Base-by-base conservation (phyloP, 2,113 vertebrate genomes). In the Nothobranchius kuhntae region DNA sequence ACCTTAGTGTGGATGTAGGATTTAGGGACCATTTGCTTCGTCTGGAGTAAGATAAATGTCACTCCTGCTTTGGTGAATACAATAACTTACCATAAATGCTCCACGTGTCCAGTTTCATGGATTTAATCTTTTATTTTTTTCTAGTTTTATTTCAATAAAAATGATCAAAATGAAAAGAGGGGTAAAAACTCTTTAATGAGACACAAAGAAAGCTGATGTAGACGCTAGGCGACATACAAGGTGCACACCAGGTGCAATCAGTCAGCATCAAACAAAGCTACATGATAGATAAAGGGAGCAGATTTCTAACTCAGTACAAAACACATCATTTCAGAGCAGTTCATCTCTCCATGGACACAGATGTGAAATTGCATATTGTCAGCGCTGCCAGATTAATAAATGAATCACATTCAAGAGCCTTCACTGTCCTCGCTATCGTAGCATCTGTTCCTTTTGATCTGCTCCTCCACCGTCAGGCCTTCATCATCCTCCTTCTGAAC, bases 161-260 rank as follows among this genome's bases (percentile, higher is more conserved):
- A 63, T 46, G 64, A 70, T 13, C 77, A 59, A 80, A 74, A 73
- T 66, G 69, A 78, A 73, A 80, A 47, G 0, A 44, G 36, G 17
- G 11, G 8, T 21, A 57, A 45, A 71, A 75, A 38, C 17, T 80
- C 60, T 82, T 86, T 81, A 79, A 77, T 86, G 53, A 69, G 72
- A 65, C 66, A 65, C 58, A 77, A 65, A 72, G 15, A 59, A 84
- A 84, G 67, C 75, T 8, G 56, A 61, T 64, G 40, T 57, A 70
- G 73, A 78, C 50, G 69, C 42, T 64, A 13, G 46, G 58, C 71
- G 66, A 78, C 59, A 85, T 83, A 84, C 46, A 44, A 38, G 36
- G 38, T 91, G 93, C 92, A 95, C 89, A 72, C 86, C 91, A 92
- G 91, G 91, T 95, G 93, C 94, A 84, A 93, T 48, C 73, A 84